Conservation (phyloP, 92 coral and sea anemone genomes). For the Phenganax stokvisi region DNA sequence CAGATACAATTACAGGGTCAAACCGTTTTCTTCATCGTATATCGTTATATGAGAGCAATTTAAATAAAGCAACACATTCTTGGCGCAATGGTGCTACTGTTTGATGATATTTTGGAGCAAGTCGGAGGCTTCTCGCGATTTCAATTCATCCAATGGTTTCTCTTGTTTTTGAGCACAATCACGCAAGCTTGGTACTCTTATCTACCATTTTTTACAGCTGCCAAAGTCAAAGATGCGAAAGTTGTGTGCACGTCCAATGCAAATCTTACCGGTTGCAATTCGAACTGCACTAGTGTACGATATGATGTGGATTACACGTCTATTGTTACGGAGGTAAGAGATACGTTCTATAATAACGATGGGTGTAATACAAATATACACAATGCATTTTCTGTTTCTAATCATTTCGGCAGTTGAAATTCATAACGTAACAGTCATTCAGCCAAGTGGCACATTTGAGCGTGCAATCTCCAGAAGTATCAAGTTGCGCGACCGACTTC, state of each 20-base stretch:
- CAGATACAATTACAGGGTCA: too few species aligned
- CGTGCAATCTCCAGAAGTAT: too few species aligned
- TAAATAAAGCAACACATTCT: too few species aligned
- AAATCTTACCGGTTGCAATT: conserved; percentile 53
- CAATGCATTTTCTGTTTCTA: too few species aligned
- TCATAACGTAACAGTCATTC: too few species aligned
- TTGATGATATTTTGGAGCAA: conserved; percentile 61
- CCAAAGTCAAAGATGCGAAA: conserved; percentile 63
- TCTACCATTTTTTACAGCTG: conserved; percentile 89
- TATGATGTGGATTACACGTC: conserved; percentile 67
- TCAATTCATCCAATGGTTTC: conserved; percentile 82
- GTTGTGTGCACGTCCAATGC: conserved; percentile 60
- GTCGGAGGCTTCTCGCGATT: conserved; percentile 85
- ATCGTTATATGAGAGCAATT: too few species aligned
- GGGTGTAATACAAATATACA: background rate
- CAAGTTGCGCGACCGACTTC: too few species aligned
- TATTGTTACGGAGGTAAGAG: conserved; percentile 88
- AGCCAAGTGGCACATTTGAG: too few species aligned
- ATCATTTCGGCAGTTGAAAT: too few species aligned
- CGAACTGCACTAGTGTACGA: conserved; percentile 48
- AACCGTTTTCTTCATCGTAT: too few species aligned
- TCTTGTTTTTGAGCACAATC: conserved; percentile 67
- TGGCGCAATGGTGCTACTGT: conserved; percentile 53
- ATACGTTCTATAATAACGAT: background rate
- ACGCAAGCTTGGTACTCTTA: conserved; percentile 98